A percentile compares a stretch with the other conserved stretches of the same genome.
phyloP scores from a whole-genome alignment of 2,113 vertebrate species.

The Colius striatus region DNA sequence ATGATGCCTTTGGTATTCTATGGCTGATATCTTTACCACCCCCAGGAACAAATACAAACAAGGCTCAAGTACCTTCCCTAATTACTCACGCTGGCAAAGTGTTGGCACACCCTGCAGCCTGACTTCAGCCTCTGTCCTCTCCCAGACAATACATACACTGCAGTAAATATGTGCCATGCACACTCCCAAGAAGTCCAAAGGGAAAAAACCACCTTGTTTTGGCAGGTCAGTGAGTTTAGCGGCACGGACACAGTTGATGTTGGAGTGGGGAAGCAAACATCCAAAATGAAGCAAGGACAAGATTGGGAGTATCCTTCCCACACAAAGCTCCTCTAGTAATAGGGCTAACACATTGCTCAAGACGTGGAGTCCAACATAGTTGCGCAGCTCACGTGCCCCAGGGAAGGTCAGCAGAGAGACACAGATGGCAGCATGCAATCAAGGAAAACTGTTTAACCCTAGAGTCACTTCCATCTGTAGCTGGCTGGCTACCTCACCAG shows the following conservation, averaged over 20 bases:
- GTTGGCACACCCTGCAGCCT: not conserved
- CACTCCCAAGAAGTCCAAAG: not conserved
- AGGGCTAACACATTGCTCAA: not conserved
- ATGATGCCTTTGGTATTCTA: not conserved
- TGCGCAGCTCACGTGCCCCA: not conserved
- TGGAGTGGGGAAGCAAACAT: not conserved
- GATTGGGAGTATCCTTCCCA: not conserved
- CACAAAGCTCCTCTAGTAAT: not conserved
- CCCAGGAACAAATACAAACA: not conserved
- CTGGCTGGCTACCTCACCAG: not conserved
- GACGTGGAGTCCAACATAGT: not conserved
- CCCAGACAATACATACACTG: not conserved
- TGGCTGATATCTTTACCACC: not conserved
- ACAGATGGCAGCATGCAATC: not conserved
- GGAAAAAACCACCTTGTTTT: not conserved
- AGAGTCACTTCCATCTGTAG: not conserved
- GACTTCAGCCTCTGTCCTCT: not conserved
- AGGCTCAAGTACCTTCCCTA: not conserved
- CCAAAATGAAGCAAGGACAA: not conserved
- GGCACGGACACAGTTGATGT: rapidly evolving
- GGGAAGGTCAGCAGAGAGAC: not conserved
- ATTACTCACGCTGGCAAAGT: not conserved
- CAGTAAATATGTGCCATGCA: not conserved
- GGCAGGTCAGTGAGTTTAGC: not conserved
- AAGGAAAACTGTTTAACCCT: not conserved